Evolutionary conservation across 2,797 vertebrate species (phyloP).

Genomic region (Platyrinchus mystaceus): DNA sequence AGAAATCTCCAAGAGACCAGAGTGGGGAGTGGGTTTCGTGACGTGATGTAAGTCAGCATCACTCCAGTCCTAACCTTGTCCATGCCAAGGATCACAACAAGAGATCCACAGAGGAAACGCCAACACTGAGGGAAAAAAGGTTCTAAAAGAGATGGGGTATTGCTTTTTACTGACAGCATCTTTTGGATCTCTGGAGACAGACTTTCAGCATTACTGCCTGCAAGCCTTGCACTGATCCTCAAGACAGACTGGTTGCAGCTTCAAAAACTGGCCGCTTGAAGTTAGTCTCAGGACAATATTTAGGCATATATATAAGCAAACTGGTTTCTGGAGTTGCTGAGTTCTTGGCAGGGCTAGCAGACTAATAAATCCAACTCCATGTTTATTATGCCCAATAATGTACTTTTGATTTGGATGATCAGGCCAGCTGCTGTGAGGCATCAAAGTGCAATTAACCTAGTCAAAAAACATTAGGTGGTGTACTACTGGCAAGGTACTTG

Average conservation of each 20-base stretch:
- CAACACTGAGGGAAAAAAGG: neutral
- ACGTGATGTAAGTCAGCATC: neutral
- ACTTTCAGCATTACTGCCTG: neutral
- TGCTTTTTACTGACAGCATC: neutral
- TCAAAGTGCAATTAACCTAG: neutral
- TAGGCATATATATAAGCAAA: neutral
- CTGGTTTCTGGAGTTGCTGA: neutral
- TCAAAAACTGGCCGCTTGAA: neutral
- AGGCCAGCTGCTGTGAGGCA: neutral
- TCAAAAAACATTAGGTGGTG: neutral
- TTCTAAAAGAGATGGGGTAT: neutral
- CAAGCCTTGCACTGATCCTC: neutral
- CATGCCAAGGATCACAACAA: fast-evolving
- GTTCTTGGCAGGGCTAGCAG: neutral
- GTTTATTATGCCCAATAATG: neutral
- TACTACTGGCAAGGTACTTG: fast-evolving
- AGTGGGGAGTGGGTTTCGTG: neutral
- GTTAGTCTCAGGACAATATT: neutral
- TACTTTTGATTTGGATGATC: neutral
- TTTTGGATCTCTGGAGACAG: neutral
- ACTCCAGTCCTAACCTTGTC: fast-evolving
- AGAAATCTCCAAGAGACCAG: neutral
- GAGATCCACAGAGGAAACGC: neutral
- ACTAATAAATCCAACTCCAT: neutral
- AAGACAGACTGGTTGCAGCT: neutral